Evolutionary conservation across 1,140 invertebrate genomes (phyloP), one percentile per base, ranked within the genome.

Genomic region (Saccostrea cuccullata): DNA sequence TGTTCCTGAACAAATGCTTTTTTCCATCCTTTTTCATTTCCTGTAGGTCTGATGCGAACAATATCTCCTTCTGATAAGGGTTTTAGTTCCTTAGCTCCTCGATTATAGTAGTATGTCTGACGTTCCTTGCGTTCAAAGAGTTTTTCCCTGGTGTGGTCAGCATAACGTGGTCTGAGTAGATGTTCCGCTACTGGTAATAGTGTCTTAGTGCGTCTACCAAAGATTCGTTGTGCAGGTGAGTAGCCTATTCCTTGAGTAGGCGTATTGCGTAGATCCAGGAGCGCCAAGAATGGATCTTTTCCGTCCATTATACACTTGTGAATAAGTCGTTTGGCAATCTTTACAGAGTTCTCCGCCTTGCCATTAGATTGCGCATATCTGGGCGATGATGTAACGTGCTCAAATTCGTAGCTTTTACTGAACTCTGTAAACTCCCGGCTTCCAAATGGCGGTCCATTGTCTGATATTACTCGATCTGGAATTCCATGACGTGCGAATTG

Each of bases 251-350:
- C 84, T 86, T 82, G 58, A 47, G 84, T 60, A 12, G 89, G 87
- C 17, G 89, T 88, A 56, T 90, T 90, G 40, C 87, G 84, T n/a
- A n/a, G 64, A 23, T 88, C 87, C 13, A 90, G 55, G 11, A 90
- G n/a, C 23, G 89, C 89, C 40, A 86, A 40, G 56, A 84, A 88
- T 40, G 84, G n/a, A 30, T 89, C 89, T 23, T 82, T 87, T 30
- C 70, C 70, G 82, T 82, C 73, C n/a, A 30, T 17, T 30, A 36
- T 2, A 9, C 70, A 23, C 83, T 87, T 90, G 9, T 17, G 3
- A 12, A 88, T 67, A 15, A 84, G 8, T n/a, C 56, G 26, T 82
- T 90, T 90, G 9, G 73, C 86, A 47, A 58, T 89, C 40, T 89
- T 67, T 5, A 87, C 64, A 70, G 70, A 15, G 17, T 84, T 84